These are phyloP conservation scores for Channa argus DNA, from an alignment of 2,113 vertebrate genomes.

Conservation along the genomic window DNA sequence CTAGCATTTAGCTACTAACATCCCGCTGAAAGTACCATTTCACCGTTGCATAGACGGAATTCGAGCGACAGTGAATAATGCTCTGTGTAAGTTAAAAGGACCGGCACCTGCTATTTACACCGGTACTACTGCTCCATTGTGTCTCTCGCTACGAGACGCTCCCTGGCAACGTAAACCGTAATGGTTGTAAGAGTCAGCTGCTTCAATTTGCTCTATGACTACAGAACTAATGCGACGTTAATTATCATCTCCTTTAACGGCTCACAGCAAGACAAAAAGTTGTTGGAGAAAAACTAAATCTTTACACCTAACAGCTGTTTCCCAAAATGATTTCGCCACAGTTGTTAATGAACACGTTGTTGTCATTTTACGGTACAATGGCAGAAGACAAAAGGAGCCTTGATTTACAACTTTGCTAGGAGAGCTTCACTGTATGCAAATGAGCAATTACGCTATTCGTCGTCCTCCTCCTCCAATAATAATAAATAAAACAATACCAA, in stretches of 20 bases:
- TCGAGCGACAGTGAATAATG: background rate
- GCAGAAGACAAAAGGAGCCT: no score
- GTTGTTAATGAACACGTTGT: no score
- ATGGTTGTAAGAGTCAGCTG: background rate
- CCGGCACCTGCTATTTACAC: slow-evolving; percentile 16
- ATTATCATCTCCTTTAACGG: background rate
- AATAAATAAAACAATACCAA: no score
- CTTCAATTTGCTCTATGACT: background rate
- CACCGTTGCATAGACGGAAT: background rate
- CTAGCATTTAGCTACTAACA: background rate
- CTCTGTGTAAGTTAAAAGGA: background rate
- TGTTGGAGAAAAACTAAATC: no score
- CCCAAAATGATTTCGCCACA: no score
- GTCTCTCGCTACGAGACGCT: slow-evolving; percentile 32
- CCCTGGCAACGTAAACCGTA: slow-evolving; percentile 53
- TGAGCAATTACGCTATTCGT: no score
- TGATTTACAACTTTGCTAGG: no score
- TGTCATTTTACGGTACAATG: no score
- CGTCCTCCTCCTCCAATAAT: no score
- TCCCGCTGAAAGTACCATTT: background rate
- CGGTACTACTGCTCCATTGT: slow-evolving; percentile 52
- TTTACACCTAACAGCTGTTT: no score
- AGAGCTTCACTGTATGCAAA: no score
- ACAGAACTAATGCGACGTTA: no score
- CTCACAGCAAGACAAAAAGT: background rate